Base-by-base conservation (phyloP, 2,113 vertebrate species). In the Pseudolaguvia tuberculata region DNA sequence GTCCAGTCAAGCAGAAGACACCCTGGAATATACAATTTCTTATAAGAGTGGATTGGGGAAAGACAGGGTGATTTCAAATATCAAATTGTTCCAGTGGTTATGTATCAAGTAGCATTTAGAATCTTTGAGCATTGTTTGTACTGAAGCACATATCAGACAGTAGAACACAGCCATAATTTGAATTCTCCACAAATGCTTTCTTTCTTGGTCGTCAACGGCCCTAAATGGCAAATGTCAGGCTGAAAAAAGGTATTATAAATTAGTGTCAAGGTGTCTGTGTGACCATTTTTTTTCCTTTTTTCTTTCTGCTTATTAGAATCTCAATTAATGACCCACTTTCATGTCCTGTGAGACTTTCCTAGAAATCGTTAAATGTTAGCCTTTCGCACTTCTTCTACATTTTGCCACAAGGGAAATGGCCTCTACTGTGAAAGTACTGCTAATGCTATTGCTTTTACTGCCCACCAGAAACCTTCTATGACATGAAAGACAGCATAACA, bases 151-250 rank as follows among this genome's bases (percentile, higher is more conserved):
- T 45, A 45, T 50, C 50, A 29, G 35, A 47, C 45, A 52, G 53
- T 35, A 71, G 52, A 70, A 56, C 62, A 57, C 69, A 66, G 59
- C 48, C 27, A 51, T 68, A 71, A 65, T 66, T 76, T 61, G 23
- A 39, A 63, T 79, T 75, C 57, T 75, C 50, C 55, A 70, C 73
- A 61, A 48, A 45, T 78, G 53, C 23, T 52, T 68, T 72, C 69
- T 51, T 71, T 71, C 59, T 56, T 48, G 25, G n/a, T 61, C 63
- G 69, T 72, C 48, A 55, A 8, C 20, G 80, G 76, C 75, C 25
- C 53, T 31, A 73, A 63, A 47, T 70, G 73, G 67, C 70, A 76
- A 57, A 59, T 67, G 65, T 52, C 70, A 77, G 68, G 62, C 20
- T 50, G 25, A 53, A 47, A 15, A 48, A 47, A 66, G 7, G 11